Evolutionary conservation across 1,140 invertebrate species (phyloP).

Genomic region (Hyles euphorbiae): DNA sequence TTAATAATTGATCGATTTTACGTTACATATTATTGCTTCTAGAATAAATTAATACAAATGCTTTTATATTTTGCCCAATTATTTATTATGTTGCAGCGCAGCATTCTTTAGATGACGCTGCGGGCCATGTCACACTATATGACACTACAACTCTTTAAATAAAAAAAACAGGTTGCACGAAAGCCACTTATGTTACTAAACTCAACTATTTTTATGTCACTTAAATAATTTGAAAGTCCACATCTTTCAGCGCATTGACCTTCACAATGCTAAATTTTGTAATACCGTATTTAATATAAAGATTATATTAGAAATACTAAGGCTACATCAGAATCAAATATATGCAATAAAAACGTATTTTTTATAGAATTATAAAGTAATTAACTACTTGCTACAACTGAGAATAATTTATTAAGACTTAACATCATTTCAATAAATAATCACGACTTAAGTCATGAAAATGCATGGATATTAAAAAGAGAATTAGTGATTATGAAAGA

Average conservation of each 20-base stretch:
- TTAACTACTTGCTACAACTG: background rate
- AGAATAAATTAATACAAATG: no score
- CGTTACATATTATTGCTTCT: no score
- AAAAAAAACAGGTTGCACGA: constrained; percentile 24
- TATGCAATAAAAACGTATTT: no score
- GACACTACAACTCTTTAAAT: background rate
- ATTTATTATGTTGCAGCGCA: background rate
- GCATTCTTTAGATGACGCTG: background rate
- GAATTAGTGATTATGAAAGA: constrained; percentile 23
- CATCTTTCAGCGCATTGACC: constrained; percentile 35
- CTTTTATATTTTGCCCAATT: no score
- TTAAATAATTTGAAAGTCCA: constrained; percentile 45
- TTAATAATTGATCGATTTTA: no score
- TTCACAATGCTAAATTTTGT: constrained; percentile 37
- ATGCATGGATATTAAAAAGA: background rate
- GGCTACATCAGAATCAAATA: no score
- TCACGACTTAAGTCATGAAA: background rate
- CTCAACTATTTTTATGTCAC: constrained; percentile 30
- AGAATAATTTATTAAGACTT: background rate
- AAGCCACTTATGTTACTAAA: constrained; percentile 26
- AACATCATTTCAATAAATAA: background rate
- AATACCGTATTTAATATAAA: constrained; percentile 20
- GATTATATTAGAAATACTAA: background rate
- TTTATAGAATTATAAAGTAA: no score
- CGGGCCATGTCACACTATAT: background rate